phyloP scores from a whole-genome alignment of 2,113 vertebrate species.

The Variabilichromis moorii region DNA sequence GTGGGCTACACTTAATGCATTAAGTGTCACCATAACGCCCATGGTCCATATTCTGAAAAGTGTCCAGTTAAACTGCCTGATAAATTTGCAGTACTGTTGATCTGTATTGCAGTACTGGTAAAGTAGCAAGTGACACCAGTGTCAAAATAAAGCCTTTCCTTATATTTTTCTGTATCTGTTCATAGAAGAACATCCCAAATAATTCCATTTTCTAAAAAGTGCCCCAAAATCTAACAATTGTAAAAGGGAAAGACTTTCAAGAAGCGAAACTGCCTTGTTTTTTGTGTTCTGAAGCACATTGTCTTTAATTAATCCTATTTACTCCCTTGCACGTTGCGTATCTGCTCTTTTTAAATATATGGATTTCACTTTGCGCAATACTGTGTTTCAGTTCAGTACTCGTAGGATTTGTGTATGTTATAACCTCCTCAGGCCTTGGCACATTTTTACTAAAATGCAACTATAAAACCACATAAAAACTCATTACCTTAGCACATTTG shows the following conservation, averaged over 20 bases:
- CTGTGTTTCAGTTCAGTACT: not conserved
- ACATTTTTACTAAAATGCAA: not conserved
- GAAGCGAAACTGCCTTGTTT: not conserved
- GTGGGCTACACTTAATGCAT: not conserved
- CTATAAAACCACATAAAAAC: not conserved
- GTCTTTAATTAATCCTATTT: not conserved
- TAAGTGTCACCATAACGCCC: not conserved
- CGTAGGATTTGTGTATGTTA: not conserved
- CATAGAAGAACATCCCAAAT: not conserved
- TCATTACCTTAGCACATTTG: not conserved
- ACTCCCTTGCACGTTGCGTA: not conserved
- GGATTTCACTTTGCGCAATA: not conserved
- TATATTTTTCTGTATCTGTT: not conserved
- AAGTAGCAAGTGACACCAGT: not conserved
- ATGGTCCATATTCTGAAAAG: not conserved
- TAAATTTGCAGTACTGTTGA: not conserved
- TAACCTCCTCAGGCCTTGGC: not conserved
- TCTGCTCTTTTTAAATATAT: not conserved
- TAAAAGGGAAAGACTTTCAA: not conserved
- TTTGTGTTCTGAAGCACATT: not conserved
- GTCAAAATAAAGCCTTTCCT: not conserved
- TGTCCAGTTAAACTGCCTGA: not conserved
- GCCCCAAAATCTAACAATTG: not conserved
- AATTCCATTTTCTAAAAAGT: not conserved
- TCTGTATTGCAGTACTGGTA: not conserved